These are phyloP conservation scores for Andrena chrysosceles DNA, from an alignment of 2,888 invertebrate species.

Conservation along the genomic window DNA sequence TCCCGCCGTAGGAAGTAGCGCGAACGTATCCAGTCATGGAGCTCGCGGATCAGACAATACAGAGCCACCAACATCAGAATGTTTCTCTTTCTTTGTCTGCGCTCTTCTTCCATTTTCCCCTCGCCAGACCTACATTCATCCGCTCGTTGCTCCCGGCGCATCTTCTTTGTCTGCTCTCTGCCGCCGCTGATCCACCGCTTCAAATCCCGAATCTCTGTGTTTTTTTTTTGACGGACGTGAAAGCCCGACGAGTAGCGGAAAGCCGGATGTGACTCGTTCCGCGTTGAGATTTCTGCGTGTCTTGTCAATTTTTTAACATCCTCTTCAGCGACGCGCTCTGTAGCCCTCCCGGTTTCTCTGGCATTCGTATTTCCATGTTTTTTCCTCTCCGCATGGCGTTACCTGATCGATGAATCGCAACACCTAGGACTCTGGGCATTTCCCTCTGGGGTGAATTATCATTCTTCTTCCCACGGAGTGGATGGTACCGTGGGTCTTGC, in stretches of 20 bases:
- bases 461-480: too few species aligned
- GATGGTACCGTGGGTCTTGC: too few species aligned
- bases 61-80: slow-evolving; percentile 9
- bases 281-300: slow-evolving; percentile 52
- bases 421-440: neutral
- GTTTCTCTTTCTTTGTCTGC: slow-evolving; percentile 31
- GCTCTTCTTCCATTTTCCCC: slow-evolving; percentile 42
- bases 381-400: neutral
- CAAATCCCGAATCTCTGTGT: slow-evolving; percentile 55
- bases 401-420: slow-evolving; percentile 5
- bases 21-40: neutral
- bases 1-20: neutral
- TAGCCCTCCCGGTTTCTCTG: neutral
- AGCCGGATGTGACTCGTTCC: slow-evolving; percentile 53
- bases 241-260: slow-evolving; percentile 52
- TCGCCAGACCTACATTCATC: slow-evolving; percentile 49
- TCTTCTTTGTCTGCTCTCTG: slow-evolving; percentile 53
- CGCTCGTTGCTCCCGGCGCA: slow-evolving; percentile 43
- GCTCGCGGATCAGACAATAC: slow-evolving; percentile 33
- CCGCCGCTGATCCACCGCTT: slow-evolving; percentile 17
- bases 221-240: slow-evolving; percentile 53
- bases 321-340: slow-evolving; percentile 11
- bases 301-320: slow-evolving; percentile 65
- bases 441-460: neutral
- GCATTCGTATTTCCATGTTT: neutral